Conservation (phyloP, 2,113 vertebrate genomes). For the Sphaerodactylus townsendi region DNA sequence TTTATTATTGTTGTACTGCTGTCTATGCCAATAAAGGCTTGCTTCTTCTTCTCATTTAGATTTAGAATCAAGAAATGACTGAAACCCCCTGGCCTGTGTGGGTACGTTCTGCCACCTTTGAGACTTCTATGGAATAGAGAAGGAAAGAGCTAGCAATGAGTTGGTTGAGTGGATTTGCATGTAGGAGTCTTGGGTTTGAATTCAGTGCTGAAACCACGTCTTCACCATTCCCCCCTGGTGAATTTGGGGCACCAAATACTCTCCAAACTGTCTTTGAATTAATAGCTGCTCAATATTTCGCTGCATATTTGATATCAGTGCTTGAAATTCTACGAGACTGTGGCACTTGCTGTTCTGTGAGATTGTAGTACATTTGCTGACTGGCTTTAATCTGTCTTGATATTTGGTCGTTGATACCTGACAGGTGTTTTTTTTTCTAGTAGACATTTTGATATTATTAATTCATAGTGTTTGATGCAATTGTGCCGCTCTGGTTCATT, state of each 20-base stretch:
- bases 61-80: constrained; percentile 4
- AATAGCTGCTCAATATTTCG: background rate
- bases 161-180: too few species aligned
- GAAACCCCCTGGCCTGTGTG: accelerated
- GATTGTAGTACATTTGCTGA: background rate
- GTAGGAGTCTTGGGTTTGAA: too few species aligned
- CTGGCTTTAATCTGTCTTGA: background rate
- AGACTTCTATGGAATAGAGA: background rate
- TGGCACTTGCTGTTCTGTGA: background rate
- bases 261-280: background rate
- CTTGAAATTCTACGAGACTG: background rate
- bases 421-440: background rate
- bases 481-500: too few species aligned
- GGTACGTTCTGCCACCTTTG: background rate
- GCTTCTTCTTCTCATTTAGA: background rate
- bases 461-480: too few species aligned
- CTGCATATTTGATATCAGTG: background rate
- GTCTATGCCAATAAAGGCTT: too few species aligned
- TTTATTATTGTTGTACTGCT: too few species aligned
- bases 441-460: too few species aligned
- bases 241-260: too few species aligned
- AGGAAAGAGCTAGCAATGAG: too few species aligned
- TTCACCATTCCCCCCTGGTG: too few species aligned
- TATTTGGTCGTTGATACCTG: background rate
- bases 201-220: too few species aligned